A percentile compares a stretch with the other conserved stretches of the same genome.
Evolutionary conservation across 2,113 vertebrate species (phyloP).

Genomic region (Furnarius figulus): DNA sequence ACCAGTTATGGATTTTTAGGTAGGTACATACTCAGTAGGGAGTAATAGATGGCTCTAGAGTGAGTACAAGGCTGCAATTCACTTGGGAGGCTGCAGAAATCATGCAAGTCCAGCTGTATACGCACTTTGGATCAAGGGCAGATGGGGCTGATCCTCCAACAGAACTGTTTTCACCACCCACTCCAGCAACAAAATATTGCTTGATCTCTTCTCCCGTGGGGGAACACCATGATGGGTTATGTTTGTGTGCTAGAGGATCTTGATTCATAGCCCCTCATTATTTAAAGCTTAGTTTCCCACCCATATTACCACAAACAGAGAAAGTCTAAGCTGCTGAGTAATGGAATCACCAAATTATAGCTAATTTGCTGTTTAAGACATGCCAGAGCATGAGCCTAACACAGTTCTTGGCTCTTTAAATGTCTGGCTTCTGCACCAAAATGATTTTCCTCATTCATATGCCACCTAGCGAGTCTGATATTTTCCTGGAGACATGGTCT

Average conservation of each 20-base stretch:
- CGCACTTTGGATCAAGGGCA: neutral
- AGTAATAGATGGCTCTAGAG: slow-evolving; percentile 35
- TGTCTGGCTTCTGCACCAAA: neutral
- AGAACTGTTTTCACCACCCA: neutral
- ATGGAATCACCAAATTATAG: neutral
- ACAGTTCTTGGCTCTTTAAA: neutral
- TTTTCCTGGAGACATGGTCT: neutral
- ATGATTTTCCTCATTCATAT: neutral
- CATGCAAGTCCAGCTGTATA: neutral
- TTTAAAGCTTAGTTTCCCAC: neutral
- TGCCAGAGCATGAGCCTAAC: neutral
- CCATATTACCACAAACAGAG: neutral
- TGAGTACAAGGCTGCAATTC: slow-evolving; percentile 9
- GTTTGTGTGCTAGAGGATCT: neutral
- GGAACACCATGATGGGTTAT: neutral
- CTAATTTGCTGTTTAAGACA: neutral
- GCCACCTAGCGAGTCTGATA: neutral
- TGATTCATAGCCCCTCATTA: neutral
- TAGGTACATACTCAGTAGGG: neutral
- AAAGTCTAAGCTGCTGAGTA: neutral
- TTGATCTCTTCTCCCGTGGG: neutral
- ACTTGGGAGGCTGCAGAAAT: neutral
- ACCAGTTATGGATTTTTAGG: slow-evolving; percentile 71
- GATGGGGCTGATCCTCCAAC: neutral
- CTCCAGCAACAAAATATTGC: neutral